Evolutionary conservation across 2,113 vertebrate species (phyloP).

Genomic region (Cyanistes caeruleus): DNA sequence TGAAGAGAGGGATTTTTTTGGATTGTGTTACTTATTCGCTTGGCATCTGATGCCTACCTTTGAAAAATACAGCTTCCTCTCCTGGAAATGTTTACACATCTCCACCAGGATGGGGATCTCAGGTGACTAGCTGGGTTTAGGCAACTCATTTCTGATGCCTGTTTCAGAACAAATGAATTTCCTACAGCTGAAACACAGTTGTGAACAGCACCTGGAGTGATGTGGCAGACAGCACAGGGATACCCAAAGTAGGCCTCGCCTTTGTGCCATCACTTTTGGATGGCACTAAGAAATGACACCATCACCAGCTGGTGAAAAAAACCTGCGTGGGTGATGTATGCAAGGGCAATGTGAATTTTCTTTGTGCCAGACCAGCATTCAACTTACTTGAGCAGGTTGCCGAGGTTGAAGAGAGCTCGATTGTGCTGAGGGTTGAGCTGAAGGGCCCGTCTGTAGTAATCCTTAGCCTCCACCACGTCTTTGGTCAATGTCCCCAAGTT

Average conservation of each 20-base stretch:
- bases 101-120: background rate
- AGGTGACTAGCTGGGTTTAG: background rate
- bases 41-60: background rate
- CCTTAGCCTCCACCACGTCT: slow-evolving; percentile 83
- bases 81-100: background rate
- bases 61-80: background rate
- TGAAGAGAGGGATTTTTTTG: background rate
- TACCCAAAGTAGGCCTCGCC: background rate
- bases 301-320: background rate
- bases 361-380: background rate
- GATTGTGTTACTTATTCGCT: background rate
- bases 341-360: background rate
- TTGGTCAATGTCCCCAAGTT: slow-evolving; percentile 92
- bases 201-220: background rate
- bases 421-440: slow-evolving; percentile 92
- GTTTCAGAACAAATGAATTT: background rate
- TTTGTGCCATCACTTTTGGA: rapidly evolving
- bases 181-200: background rate
- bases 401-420: slow-evolving; percentile 96
- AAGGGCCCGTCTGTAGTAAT: slow-evolving; percentile 89
- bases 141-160: background rate
- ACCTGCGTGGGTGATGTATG: background rate
- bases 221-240: background rate
- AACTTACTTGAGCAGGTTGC: slow-evolving; percentile 93
- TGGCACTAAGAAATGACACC: background rate